phyloP scores from a whole-genome alignment of 2,797 vertebrate species.

The Lacerta viridis region DNA sequence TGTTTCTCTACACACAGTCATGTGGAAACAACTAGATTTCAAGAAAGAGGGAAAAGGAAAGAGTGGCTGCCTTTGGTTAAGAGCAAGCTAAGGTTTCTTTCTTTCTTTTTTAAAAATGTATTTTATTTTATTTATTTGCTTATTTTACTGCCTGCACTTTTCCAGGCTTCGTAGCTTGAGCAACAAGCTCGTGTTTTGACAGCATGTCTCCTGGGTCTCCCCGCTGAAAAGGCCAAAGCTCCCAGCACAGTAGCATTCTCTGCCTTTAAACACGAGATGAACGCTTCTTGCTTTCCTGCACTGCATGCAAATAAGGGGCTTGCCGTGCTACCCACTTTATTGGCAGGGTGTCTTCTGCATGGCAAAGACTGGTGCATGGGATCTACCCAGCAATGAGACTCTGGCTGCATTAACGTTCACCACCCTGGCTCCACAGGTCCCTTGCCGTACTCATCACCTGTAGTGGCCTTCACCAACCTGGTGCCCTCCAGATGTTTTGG shows the following conservation, averaged over 20 bases:
- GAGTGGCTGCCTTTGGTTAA: constrained; percentile 27
- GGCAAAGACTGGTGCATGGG: constrained; percentile 44
- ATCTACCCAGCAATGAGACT: constrained; percentile 46
- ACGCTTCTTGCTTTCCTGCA: constrained; percentile 61
- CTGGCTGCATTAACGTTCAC: constrained; percentile 51
- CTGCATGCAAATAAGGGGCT: constrained; percentile 76
- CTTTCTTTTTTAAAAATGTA: background rate
- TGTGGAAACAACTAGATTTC: constrained; percentile 52
- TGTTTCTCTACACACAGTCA: constrained; percentile 46
- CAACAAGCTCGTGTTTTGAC: constrained; percentile 80
- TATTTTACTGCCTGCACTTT: constrained; percentile 31
- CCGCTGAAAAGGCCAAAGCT: constrained; percentile 81
- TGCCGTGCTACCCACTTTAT: constrained; percentile 39
- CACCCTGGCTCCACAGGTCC: constrained; percentile 33
- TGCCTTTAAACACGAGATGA: constrained; percentile 72
- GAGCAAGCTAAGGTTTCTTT: constrained; percentile 43
- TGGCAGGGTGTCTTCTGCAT: constrained; percentile 42
- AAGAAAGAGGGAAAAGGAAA: background rate
- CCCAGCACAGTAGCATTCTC: constrained; percentile 74
- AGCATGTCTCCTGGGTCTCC: constrained; percentile 78
- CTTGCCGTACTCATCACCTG: constrained; percentile 13
- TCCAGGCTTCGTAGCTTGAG: constrained; percentile 68
- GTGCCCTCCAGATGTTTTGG: too few relatives aligned
- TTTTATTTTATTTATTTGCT: constrained; percentile 34
- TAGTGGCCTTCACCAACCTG: background rate